These are phyloP conservation scores for Dryobotodes eremita DNA, from an alignment of 2,888 invertebrate genomes.

Conservation along the genomic window DNA sequence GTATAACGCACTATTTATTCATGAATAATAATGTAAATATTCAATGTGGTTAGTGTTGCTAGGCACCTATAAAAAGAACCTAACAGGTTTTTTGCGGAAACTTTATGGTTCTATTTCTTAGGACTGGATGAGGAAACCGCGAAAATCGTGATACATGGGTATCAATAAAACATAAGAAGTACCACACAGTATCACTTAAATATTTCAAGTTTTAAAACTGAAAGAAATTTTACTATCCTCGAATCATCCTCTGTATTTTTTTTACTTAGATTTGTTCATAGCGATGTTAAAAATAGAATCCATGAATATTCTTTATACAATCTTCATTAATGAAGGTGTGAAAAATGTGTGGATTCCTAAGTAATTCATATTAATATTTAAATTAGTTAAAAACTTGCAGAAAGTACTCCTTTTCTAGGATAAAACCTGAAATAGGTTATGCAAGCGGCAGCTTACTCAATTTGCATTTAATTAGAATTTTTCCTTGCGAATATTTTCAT, in stretches of 20 bases:
- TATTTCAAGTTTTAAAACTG: no score
- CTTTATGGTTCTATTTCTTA: conserved; percentile 16
- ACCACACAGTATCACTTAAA: no score
- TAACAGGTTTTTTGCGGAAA: conserved; percentile 27
- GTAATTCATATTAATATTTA: conserved; percentile 36
- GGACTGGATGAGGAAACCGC: conserved; percentile 8
- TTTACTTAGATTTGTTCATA: not conserved
- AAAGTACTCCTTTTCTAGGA: conserved; percentile 12
- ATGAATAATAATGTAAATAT: conserved; percentile 27
- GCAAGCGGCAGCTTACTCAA: conserved; percentile 25
- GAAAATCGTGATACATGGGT: not conserved
- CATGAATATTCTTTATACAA: conserved; percentile 8
- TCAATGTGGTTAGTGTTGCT: conserved; percentile 10
- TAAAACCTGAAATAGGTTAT: conserved; percentile 38
- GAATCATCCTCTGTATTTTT: not conserved
- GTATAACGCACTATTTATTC: conserved; percentile 13
- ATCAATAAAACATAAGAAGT: no score
- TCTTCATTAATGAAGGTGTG: not conserved
- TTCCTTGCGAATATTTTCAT: conserved; percentile 35
- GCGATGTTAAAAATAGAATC: not conserved
- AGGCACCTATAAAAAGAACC: conserved; percentile 3
- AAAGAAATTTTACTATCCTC: no score
- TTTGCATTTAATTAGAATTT: conserved; percentile 50
- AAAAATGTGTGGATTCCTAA: not conserved
- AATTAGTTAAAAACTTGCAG: conserved; percentile 36